Evolutionary conservation across 2,113 vertebrate genomes (phyloP).

Genomic region (Ciconia maguari): DNA sequence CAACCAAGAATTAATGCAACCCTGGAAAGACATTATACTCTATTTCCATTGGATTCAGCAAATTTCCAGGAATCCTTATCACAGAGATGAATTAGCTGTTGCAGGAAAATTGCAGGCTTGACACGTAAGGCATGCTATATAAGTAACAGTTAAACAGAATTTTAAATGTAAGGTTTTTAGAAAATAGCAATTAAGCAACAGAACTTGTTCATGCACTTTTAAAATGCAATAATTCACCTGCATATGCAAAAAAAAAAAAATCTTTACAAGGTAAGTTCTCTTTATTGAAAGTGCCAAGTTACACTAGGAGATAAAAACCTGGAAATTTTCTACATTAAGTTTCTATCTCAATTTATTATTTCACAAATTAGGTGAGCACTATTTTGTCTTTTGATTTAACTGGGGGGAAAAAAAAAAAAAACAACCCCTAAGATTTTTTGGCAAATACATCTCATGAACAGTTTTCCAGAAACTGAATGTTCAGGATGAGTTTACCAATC

Average conservation of each 20-base stretch:
- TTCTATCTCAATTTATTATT: background rate
- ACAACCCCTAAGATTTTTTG: background rate
- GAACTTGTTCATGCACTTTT: background rate
- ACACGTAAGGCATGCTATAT: background rate
- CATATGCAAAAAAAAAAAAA: background rate
- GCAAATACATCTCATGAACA: background rate
- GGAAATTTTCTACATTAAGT: background rate
- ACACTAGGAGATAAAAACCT: background rate
- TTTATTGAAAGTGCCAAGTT: background rate
- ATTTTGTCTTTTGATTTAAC: background rate
- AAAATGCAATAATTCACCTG: background rate
- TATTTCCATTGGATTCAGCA: background rate
- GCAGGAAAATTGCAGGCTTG: background rate
- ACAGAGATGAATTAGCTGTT: background rate
- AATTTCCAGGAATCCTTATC: conserved; percentile 11
- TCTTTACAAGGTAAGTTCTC: background rate
- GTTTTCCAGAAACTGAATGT: background rate
- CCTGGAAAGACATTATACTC: background rate
- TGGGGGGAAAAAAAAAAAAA: no score
- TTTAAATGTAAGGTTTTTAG: background rate
- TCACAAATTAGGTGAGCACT: background rate
- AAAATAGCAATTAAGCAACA: background rate
- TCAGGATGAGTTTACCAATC: background rate
- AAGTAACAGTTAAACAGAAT: background rate
- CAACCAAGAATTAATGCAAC: background rate